These are phyloP conservation scores for Holcopasites calliopsidis DNA, from an alignment of 1,140 invertebrate species.

Conservation along the genomic window DNA sequence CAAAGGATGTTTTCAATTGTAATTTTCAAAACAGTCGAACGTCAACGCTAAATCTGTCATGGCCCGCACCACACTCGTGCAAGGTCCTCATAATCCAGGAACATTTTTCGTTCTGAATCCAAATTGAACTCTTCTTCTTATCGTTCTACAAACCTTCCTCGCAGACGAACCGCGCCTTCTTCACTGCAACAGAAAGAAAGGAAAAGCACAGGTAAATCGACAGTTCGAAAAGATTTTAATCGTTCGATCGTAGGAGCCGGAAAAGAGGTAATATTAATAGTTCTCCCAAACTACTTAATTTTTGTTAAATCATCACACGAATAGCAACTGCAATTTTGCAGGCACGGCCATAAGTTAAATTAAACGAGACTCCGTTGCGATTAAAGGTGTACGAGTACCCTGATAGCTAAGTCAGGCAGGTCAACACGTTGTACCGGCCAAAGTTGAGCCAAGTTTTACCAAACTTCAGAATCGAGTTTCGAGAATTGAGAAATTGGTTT, in stretches of 20 bases:
- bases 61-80: slow-evolving; percentile 38
- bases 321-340: background rate
- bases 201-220: slow-evolving; percentile 25
- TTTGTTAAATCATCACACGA: slow-evolving; percentile 16
- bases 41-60: no score
- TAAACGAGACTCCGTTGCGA: slow-evolving; percentile 12
- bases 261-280: background rate
- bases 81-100: background rate
- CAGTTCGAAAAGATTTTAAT: background rate
- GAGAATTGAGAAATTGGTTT: no score
- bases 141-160: slow-evolving; percentile 69
- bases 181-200: slow-evolving; percentile 74
- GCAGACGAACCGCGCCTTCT: slow-evolving; percentile 74
- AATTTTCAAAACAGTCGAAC: slow-evolving; percentile 34
- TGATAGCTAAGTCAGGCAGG: no score
- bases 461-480: no score
- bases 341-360: slow-evolving; percentile 18
- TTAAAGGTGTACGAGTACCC: no score
- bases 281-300: slow-evolving; percentile 8
- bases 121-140: background rate
- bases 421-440: no score
- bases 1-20: slow-evolving; percentile 25
- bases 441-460: no score
- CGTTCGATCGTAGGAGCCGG: background rate
- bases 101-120: background rate